Conservation (phyloP, 2,888 invertebrate genomes). For the Eilema griseolum region DNA sequence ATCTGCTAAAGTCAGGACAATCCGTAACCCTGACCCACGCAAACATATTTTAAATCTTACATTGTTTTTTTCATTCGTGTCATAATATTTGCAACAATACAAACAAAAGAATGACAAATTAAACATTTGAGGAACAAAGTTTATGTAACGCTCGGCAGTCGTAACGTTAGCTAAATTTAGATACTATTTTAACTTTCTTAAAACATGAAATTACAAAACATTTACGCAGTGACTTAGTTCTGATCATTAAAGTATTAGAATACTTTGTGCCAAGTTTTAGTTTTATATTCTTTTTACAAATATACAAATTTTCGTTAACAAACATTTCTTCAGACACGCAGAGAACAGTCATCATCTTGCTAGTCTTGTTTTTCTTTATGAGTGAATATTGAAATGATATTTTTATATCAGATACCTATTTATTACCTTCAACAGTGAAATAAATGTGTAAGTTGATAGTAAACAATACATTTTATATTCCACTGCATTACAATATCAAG, state of each 20-base stretch:
- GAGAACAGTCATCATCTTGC: background rate
- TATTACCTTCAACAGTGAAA: background rate
- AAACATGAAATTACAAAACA: slow-evolving; percentile 5
- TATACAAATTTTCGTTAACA: too few species aligned
- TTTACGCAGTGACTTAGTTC: background rate
- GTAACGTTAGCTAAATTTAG: background rate
- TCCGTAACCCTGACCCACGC: background rate
- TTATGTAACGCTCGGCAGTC: slow-evolving; percentile 24
- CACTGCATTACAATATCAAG: slow-evolving; percentile 5
- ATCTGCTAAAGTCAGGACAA: background rate
- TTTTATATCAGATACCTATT: background rate
- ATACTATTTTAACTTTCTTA: slow-evolving; percentile 11
- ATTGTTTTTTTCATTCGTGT: slow-evolving; percentile 1
- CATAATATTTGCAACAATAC: slow-evolving; percentile 17
- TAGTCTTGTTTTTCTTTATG: background rate
- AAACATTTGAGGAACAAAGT: slow-evolving; percentile 18
- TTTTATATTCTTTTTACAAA: background rate
- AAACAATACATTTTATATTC: slow-evolving; percentile 11
- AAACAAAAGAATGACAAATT: slow-evolving; percentile 22
- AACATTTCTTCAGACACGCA: background rate
- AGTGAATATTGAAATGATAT: background rate
- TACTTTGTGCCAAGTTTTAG: background rate
- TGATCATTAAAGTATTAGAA: background rate
- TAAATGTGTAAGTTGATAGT: background rate
- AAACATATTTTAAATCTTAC: background rate